Evolutionary conservation across 2,888 invertebrate species (phyloP).

Genomic region (Athrips mouffetella): DNA sequence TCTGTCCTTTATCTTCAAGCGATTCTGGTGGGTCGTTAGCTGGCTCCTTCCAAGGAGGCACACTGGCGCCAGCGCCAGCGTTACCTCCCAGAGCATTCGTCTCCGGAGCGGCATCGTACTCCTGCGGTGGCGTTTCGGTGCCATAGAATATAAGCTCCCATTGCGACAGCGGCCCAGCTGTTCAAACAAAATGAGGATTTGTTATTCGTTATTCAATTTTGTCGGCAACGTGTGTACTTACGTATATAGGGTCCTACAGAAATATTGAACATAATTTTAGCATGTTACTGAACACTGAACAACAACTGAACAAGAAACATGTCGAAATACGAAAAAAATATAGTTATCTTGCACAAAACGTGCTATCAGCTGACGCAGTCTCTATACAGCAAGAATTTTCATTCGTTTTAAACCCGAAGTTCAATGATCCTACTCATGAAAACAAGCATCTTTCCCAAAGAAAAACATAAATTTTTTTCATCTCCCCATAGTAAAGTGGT

Average conservation of each 20-base stretch:
- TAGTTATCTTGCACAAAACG: no score
- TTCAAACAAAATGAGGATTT: constrained; percentile 40
- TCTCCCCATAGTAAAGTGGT: no score
- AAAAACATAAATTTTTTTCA: no score
- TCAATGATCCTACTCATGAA: no score
- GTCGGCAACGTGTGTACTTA: background rate
- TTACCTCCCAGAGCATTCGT: constrained; percentile 60
- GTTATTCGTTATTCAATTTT: background rate
- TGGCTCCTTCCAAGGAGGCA: constrained; percentile 25
- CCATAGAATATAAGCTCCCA: constrained; percentile 92
- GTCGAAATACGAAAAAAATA: background rate
- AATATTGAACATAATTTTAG: no score
- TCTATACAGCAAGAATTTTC: no score
- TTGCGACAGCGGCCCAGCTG: constrained; percentile 81
- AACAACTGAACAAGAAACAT: no score
- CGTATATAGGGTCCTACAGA: no score
- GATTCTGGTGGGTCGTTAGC: constrained; percentile 38
- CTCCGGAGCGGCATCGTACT: constrained; percentile 81
- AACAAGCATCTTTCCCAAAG: no score
- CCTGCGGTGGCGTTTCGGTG: constrained; percentile 81
- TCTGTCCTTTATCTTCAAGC: constrained; percentile 77
- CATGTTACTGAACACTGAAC: no score
- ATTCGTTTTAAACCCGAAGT: no score
- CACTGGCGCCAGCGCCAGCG: constrained; percentile 16
- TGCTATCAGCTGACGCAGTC: no score